Evolutionary conservation across 2,888 invertebrate species (phyloP).

Genomic region (Drosophila neotestacea): DNA sequence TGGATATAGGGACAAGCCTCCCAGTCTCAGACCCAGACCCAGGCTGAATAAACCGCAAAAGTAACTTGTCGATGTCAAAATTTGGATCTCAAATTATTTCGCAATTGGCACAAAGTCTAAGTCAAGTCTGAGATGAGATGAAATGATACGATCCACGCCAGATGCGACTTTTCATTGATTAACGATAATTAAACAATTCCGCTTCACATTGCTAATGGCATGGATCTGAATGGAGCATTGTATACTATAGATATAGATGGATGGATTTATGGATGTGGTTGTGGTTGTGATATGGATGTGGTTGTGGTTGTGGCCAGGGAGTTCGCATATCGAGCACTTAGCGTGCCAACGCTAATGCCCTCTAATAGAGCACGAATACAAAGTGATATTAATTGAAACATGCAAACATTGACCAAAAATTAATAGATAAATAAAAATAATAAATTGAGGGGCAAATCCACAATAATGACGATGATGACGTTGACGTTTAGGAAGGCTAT

Average conservation of each 20-base stretch:
- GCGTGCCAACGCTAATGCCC: slow-evolving; percentile 63
- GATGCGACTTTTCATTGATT: slow-evolving; percentile 49
- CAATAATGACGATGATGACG: slow-evolving; percentile 26
- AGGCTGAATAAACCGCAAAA: slow-evolving; percentile 13
- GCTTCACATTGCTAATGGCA: slow-evolving; percentile 47
- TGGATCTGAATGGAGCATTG: slow-evolving; percentile 42
- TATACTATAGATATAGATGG: background rate
- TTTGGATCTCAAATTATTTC: slow-evolving; percentile 37
- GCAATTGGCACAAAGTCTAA: slow-evolving; percentile 45
- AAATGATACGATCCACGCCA: slow-evolving; percentile 1
- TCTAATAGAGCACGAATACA: slow-evolving; percentile 61
- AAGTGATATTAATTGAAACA: slow-evolving; percentile 72
- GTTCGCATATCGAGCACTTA: slow-evolving; percentile 61
- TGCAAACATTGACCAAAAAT: slow-evolving; percentile 49
- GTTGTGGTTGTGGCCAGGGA: slow-evolving; percentile 17
- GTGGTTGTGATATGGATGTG: slow-evolving; percentile 8
- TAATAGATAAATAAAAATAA: slow-evolving; percentile 29
- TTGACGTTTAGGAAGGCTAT: slow-evolving; percentile 48
- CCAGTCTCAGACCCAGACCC: slow-evolving; percentile 1
- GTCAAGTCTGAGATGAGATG: background rate
- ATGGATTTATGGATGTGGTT: slow-evolving; percentile 8
- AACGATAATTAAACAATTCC: slow-evolving; percentile 63
- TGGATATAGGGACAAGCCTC: slow-evolving; percentile 43
- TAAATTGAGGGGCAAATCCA: slow-evolving; percentile 44
- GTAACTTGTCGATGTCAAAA: slow-evolving; percentile 4